Base-by-base conservation (phyloP, 1,140 invertebrate genomes). In the Lepidurus apus region DNA sequence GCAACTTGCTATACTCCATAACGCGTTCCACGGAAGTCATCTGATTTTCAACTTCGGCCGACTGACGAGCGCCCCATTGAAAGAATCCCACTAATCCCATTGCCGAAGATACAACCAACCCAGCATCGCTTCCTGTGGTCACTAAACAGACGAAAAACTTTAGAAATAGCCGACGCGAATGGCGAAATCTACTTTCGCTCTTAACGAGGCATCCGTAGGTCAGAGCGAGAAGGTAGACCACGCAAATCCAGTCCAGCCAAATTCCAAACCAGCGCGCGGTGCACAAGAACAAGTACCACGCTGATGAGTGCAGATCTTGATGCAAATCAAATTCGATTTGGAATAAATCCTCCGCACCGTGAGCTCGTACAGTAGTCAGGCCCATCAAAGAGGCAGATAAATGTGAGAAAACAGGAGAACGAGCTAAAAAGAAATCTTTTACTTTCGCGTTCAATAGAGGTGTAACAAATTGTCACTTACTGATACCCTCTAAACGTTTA, bases 401-500 rank as follows among this genome's bases (percentile, higher is more conserved):
- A 81, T 90, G 88, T 24, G 88, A 87, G 81, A 87, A 89, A 5
- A 90, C 85, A 6, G 89, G 89, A 83, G 88, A 88, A 75, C 89
- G 82, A 1, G 89, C 89, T 73, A 87, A 86, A 42, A 81, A 81
- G 6, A 65, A 47, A 65, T 17, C 53, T 65, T 65, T 65, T 65
- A 17, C 53, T 7, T 7, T 17, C 1, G 45, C 45, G 45, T 17
- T 43, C 76, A 34, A 42, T 77, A 10, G 13, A 53, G 1, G 45
- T 13, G 42, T 47, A 42, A 9, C 6, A 1, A 79, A 81, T 34
- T 34, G 34, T 34, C 34, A 89, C 90, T 92, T 89, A 95, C 94
- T 93, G 83, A 92, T 90, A 83, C 92, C 93, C 88, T 97, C 95
- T 77, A 97, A 87, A 79, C 95, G 89, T 86, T 97, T 97, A 17